Evolutionary conservation across 2,797 vertebrate genomes (phyloP), one percentile per base, ranked within the genome.

Genomic region (Knipowitschia caucasica): DNA sequence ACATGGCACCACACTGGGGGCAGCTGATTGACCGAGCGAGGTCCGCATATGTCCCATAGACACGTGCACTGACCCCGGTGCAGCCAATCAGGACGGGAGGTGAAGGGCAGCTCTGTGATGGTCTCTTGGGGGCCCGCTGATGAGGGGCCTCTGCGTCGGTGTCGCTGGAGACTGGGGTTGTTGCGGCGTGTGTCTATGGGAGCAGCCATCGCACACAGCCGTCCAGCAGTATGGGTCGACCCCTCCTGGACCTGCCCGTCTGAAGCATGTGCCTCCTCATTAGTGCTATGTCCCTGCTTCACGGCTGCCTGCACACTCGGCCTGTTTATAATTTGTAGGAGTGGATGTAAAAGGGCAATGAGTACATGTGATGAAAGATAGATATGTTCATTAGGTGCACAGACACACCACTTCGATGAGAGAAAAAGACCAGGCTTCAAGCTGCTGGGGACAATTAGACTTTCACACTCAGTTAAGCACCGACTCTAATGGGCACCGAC

Each of bases 381-480:
- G 73, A 58, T 52, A 62, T 67, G 71, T 73, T 55, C 39, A 67
- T 60, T 59, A 51, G 14, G 5, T 36, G 52, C 27, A 43, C 58
- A 44, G 50, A 45, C 33, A 31, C 4, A 25, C 63, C 70, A 44
- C 46, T 38, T 35, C 33, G 55, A 34, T 62, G 17, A 23, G 29
- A 46, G 44, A 65, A 50, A 33, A 26, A 40, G 44, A 29, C 73
- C 35, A 20, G 67, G 67, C 71, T 55, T 64, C 64, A 78, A 67
- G 71, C 81, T 78, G 77, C 68, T 72, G 58, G 69, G 62, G 44
- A 67, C 78, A 86, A 86, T 88, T 84, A 81, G 72, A 73, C 71
- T 79, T 84, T 84, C 81, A 86, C 83, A 82, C 77, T 72, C 57
- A 50, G 86, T 84, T 88, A 85, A 71, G 69, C 81, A 70, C 74